Evolutionary conservation across 2,797 vertebrate species (phyloP), one percentile per base, ranked within the genome.

Genomic region (Gephyroberyx darwinii): DNA sequence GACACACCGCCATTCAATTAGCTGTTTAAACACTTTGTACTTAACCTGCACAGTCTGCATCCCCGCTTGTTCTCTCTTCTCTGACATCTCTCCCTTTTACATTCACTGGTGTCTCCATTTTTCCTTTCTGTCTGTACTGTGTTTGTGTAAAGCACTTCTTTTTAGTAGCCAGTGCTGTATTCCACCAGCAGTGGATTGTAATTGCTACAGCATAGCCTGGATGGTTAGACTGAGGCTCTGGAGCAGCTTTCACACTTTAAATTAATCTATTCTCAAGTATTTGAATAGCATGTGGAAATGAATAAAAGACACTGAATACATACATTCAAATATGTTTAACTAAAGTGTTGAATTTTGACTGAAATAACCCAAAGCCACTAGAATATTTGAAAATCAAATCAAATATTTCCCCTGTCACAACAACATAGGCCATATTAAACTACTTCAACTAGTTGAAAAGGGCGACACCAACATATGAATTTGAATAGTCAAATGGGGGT

Each of bases 1-100:
- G 43, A 60, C 78, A 68, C 53, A 5, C 39, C 31, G 70, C 60
- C 63, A 56, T 58, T 82, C 82, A 89, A 71, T 86, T 84, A 87
- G 50, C 69, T 48, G 45, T 80, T 73, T 67, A 53, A 75, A 66
- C 67, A 76, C 60, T 69, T 39, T 64, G 57, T 58, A 71, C 53
- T 72, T 67, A 63, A 80, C 35, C 41, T 71, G 56, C 19, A 30
- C 57, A 19, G 52, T 70, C 52, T 61, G 60, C 47, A 48, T 30
- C 47, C 53, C 39, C 30, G 45, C 47, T 6, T n/a, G 30, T 57
- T 58, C 9, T 16, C 17, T 14, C 41, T 20, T 7, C 48, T 20
- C 35, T 20, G 56, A 10, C 14, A 8, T 35, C 16, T 8, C 31
- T 57, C 16, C 16, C 31, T 17, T 19, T 10, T 33, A 5, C 41